Conservation (phyloP, 92 coral and sea anemone genomes). For the Epizoanthus rinbou region DNA sequence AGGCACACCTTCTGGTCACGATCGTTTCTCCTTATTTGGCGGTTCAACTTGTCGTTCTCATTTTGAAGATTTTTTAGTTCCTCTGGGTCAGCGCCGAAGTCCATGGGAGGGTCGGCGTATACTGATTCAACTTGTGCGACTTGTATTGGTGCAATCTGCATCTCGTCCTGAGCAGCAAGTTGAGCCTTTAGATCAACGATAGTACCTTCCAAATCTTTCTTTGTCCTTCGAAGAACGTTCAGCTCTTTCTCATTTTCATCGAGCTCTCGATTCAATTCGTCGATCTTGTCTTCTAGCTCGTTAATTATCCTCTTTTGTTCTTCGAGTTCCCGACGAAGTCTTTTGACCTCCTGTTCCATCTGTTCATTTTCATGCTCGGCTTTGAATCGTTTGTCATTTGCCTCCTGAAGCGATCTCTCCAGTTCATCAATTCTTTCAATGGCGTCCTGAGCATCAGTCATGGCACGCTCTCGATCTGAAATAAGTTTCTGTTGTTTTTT, state of each 20-base stretch:
- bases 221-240: conserved; percentile 61
- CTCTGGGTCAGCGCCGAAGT: conserved; percentile 76
- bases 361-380: conserved; percentile 78
- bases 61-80: conserved; percentile 69
- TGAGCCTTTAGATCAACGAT: conserved; percentile 66
- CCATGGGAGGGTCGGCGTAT: conserved; percentile 69
- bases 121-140: conserved; percentile 61
- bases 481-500: conserved; percentile 56
- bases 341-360: conserved; percentile 65
- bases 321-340: conserved; percentile 60
- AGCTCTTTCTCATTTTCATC: conserved; percentile 71
- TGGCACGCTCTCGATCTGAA: conserved; percentile 77
- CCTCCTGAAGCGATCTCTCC: conserved; percentile 64
- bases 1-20: conserved; percentile 53
- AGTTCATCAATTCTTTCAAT: conserved; percentile 66
- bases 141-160: conserved; percentile 65
- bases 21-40: conserved; percentile 57
- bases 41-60: conserved; percentile 62
- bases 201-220: conserved; percentile 66
- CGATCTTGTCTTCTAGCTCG: conserved; percentile 72
- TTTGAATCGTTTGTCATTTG: conserved; percentile 52
- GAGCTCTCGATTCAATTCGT: conserved; percentile 70
- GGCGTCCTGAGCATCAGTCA: conserved; percentile 69
- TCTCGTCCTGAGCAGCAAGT: conserved; percentile 69
- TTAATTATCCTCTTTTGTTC: conserved; percentile 43